These are phyloP conservation scores for Drosophila meridionalis DNA, from an alignment of 2,888 invertebrate genomes.

Conservation along the genomic window DNA sequence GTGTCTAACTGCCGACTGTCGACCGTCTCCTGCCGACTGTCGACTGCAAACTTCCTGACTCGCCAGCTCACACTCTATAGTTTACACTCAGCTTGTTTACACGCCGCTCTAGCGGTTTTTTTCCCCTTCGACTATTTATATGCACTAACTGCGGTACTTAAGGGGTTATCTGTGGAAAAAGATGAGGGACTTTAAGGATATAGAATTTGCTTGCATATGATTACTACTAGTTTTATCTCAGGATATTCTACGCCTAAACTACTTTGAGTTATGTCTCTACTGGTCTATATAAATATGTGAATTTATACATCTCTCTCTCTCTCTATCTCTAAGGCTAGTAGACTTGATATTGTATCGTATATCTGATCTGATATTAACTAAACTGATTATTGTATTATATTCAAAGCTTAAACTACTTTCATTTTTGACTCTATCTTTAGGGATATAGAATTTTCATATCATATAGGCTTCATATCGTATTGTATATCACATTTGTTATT, in stretches of 20 bases:
- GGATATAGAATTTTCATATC: too few species aligned
- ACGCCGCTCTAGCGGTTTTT: constrained; percentile 33
- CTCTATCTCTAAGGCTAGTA: too few species aligned
- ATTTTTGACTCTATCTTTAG: too few species aligned
- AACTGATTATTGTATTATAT: background rate
- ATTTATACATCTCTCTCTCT: too few species aligned
- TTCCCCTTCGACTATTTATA: constrained; percentile 12
- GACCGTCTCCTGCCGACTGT: constrained; percentile 45
- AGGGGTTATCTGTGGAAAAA: background rate
- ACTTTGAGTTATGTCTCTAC: too few species aligned
- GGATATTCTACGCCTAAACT: too few species aligned
- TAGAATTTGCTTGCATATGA: background rate
- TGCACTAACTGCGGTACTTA: constrained; percentile 3
- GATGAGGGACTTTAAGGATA: background rate
- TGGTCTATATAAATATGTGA: too few species aligned
- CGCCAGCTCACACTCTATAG: constrained; percentile 44
- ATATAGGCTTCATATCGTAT: too few species aligned
- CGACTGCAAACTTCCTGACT: constrained; percentile 58
- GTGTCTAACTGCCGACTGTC: constrained; percentile 62
- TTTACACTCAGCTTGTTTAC: constrained; percentile 62
- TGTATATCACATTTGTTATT: too few species aligned
- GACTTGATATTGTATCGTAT: background rate
- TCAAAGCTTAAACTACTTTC: background rate
- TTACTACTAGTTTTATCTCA: too few species aligned
- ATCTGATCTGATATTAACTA: background rate